Conservation (phyloP, 2,113 vertebrate genomes). For the Gambusia holbrooki region DNA sequence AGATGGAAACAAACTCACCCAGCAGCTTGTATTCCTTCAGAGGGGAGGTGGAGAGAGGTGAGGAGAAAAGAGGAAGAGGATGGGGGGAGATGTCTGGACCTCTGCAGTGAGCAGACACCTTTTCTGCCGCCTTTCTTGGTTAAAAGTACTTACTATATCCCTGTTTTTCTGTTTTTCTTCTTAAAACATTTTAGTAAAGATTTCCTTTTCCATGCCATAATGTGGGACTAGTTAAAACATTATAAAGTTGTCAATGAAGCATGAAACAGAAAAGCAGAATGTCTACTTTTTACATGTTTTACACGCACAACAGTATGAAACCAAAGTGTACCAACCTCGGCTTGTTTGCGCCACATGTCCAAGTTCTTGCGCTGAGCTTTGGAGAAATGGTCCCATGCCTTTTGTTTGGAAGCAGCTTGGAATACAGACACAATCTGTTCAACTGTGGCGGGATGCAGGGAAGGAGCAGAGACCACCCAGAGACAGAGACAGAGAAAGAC, state of each 20-base stretch:
- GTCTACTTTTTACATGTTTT: constrained; percentile 38
- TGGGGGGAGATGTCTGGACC: constrained; percentile 18
- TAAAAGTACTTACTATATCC: constrained; percentile 64
- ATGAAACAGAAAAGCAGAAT: constrained; percentile 20
- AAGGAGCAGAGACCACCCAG: constrained; percentile 86
- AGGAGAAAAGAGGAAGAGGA: constrained; percentile 7
- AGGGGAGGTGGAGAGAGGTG: constrained; percentile 3
- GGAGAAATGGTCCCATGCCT: constrained; percentile 99
- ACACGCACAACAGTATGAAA: constrained; percentile 47
- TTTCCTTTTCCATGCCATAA: background rate
- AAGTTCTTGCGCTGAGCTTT: constrained; percentile 99
- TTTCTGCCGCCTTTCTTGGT: constrained; percentile 20
- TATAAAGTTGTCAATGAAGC: constrained; percentile 17
- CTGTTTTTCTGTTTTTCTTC: constrained; percentile 18
- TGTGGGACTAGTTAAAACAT: background rate
- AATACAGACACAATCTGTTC: constrained; percentile 99
- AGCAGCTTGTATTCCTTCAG: constrained; percentile 49
- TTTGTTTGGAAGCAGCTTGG: constrained; percentile 99
- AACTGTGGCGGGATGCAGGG: constrained; percentile 89
- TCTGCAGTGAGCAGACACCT: constrained; percentile 27
- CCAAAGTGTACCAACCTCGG: constrained; percentile 88
- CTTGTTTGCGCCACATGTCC: constrained; percentile 98
- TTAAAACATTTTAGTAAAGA: background rate
- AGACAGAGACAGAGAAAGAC: constrained; percentile 82
- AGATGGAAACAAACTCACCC: constrained; percentile 62